Evolutionary conservation across 2,888 invertebrate species (phyloP).

Genomic region (Diaphora mendica): DNA sequence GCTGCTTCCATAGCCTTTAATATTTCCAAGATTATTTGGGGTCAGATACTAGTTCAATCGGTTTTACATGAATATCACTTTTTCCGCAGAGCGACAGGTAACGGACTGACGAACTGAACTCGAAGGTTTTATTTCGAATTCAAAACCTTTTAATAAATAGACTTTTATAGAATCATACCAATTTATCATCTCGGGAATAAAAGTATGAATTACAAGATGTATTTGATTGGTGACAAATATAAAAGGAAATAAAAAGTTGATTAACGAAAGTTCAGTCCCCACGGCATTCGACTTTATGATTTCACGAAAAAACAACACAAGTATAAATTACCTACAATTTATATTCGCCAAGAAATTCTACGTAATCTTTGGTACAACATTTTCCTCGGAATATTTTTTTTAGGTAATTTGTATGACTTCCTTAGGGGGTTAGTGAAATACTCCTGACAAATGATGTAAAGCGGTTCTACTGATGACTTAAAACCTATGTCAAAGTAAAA

Average conservation of each 20-base stretch:
- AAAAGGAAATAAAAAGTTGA: not conserved
- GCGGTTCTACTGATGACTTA: not conserved
- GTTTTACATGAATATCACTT: no score
- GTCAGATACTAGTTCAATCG: no score
- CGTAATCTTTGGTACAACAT: slow-evolving; percentile 4
- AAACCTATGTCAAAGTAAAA: not conserved
- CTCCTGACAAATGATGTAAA: not conserved
- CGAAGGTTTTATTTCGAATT: no score
- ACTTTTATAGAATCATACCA: not conserved
- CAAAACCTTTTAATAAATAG: no score
- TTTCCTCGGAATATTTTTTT: slow-evolving; percentile 11
- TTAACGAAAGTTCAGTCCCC: not conserved
- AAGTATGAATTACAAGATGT: not conserved
- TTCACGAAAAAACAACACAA: slow-evolving; percentile 16
- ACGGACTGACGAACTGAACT: no score
- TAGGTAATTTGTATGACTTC: slow-evolving; percentile 15
- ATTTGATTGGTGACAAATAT: not conserved
- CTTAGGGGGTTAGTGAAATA: not conserved
- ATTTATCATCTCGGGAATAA: not conserved
- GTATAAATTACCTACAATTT: slow-evolving; percentile 29
- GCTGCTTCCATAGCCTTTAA: no score
- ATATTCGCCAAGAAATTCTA: slow-evolving; percentile 25
- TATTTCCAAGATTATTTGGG: no score
- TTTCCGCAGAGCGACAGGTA: no score
- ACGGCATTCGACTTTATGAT: slow-evolving; percentile 13